These are phyloP conservation scores for Meloe dianella DNA, from an alignment of 2,888 invertebrate species.

Conservation along the genomic window DNA sequence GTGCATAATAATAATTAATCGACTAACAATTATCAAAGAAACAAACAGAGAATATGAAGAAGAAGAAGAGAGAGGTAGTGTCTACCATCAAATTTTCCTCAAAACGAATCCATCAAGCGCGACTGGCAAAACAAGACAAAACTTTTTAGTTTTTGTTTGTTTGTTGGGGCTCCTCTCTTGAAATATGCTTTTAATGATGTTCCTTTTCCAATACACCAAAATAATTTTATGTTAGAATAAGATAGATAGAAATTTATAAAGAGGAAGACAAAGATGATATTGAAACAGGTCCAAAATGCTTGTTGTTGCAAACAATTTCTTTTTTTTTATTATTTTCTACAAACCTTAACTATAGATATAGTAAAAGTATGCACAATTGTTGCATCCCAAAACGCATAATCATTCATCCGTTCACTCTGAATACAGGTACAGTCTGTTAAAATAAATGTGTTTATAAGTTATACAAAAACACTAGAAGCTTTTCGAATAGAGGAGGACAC, in stretches of 20 bases:
- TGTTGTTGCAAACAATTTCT: background rate
- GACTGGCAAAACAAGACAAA: conserved; percentile 20
- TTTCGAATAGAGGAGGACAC: background rate
- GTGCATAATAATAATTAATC: too few species aligned
- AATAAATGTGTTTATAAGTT: too few species aligned
- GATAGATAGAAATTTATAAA: background rate
- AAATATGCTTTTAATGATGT: background rate
- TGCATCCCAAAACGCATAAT: conserved; percentile 43
- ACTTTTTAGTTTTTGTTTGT: conserved; percentile 14
- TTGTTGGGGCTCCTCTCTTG: background rate
- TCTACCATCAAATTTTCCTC: conserved; percentile 31
- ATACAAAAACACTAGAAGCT: background rate
- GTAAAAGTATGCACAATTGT: conserved; percentile 37
- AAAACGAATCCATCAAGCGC: conserved; percentile 33
- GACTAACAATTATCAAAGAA: too few species aligned
- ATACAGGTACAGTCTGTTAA: conserved; percentile 35
- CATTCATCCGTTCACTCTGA: conserved; percentile 37
- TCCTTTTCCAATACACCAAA: background rate
- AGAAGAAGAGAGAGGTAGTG: background rate
- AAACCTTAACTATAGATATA: conserved; percentile 8
- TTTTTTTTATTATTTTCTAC: background rate
- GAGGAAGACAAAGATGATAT: conserved; percentile 5
- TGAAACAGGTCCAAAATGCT: conserved; percentile 2
- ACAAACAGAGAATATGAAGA: background rate
- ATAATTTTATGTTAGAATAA: background rate